Base-by-base conservation (phyloP, 2,797 vertebrate species). In the Enteromius viviparus region DNA sequence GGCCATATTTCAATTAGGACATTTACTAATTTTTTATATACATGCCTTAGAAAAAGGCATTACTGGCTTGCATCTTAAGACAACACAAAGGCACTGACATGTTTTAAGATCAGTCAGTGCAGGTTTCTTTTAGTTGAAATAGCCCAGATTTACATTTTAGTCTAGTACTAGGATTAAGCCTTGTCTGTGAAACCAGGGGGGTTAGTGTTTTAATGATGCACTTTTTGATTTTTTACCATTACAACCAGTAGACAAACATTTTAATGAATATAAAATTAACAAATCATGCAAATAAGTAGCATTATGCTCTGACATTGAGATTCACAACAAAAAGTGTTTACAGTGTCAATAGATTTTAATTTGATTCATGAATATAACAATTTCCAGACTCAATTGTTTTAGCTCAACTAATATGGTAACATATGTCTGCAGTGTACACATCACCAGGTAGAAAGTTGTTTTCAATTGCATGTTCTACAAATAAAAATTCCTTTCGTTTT, bases 391-490 rank as follows among this genome's bases (percentile, higher is more conserved):
- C 10, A 37, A 60, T 74, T 83, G n/a, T 66, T 58, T 64, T 60
- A 69, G 32, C 70, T 37, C 78, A 66, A 77, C 66, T 76, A n/a
- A 17, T 62, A 69, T 34, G 40, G 78, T 81, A 80, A 64, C 55
- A 51, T 78, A 53, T 78, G 76, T 45, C 34, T 77, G n/a, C 62
- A 37, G 42, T 80, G 34, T 72, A 82, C 72, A 78, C 34, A 55
- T 66, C 37, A 75, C 84, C 77, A 78, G 71, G 76, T 83, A 88
- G 80, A 86, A 86, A 86, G 58, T 79, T 21, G 69, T 75, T 70
- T 81, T 45, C 34, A 70, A 83, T 76, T 69, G 69, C 40, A 81
- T 83, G 79, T 81, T 81, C 68, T 81, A 84, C 78, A 86, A 81
- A 68, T 72, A 55, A 85, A 53, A 51, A 55, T 32, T 29, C 42